phyloP scores from a whole-genome alignment of 2,113 vertebrate genomes.

The Eira barbara region DNA sequence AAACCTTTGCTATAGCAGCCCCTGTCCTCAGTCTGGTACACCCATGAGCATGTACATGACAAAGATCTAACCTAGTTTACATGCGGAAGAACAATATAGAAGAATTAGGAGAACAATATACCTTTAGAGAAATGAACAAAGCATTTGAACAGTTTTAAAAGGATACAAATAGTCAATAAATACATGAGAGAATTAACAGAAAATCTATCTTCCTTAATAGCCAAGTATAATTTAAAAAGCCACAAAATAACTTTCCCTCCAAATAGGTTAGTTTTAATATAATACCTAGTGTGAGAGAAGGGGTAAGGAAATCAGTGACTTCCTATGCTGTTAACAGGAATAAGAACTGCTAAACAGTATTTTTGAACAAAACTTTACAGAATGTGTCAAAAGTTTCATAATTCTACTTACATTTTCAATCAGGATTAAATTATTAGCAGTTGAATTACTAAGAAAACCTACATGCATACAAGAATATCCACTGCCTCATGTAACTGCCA shows the following conservation, averaged over 20 bases:
- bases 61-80: background rate
- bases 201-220: background rate
- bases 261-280: background rate
- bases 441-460: background rate
- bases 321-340: background rate
- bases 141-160: background rate
- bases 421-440: too few species aligned
- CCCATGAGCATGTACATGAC: background rate
- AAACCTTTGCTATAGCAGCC: constrained; percentile 28
- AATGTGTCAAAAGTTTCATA: background rate
- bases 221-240: background rate
- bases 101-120: background rate
- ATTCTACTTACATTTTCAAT: background rate
- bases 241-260: background rate
- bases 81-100: background rate
- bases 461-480: background rate
- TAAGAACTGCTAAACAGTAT: background rate
- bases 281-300: background rate
- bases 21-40: background rate
- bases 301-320: background rate
- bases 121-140: background rate
- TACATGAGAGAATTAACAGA: background rate
- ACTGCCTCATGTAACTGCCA: background rate
- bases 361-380: background rate
- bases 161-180: background rate